Percentiles rank a stretch among this genome's conserved stretches.
Evolutionary conservation across 2,888 invertebrate genomes (phyloP).

Genomic region (Ceramica pisi): DNA sequence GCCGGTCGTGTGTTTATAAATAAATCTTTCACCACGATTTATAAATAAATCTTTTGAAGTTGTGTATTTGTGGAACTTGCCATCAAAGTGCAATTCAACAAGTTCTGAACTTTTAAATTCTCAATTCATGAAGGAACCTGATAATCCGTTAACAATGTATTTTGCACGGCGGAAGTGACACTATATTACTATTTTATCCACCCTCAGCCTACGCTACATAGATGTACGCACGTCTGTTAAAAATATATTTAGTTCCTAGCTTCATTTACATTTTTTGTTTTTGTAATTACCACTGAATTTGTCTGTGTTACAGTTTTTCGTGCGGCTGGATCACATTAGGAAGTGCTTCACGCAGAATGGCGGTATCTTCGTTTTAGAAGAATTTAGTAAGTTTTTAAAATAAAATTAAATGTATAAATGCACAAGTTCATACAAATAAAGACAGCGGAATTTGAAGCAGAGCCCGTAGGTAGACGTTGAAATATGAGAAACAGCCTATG

Average conservation of each 20-base stretch:
- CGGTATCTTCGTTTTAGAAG: slow-evolving; percentile 99
- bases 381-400: slow-evolving; percentile 97
- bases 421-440: not conserved
- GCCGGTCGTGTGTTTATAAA: not conserved
- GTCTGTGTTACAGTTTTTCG: slow-evolving; percentile 98
- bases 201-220: slow-evolving; percentile 45
- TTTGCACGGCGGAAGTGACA: not conserved
- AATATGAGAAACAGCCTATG: not conserved
- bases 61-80: not conserved
- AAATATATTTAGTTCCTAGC: slow-evolving; percentile 26
- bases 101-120: not conserved
- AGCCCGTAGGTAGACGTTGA: not conserved
- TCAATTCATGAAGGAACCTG: not conserved
- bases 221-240: slow-evolving; percentile 59
- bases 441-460: not conserved
- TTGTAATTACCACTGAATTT: slow-evolving; percentile 27
- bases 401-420: not conserved
- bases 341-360: slow-evolving; percentile 99
- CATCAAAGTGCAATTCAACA: not conserved
- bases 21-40: not conserved
- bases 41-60: not conserved
- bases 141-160: not conserved
- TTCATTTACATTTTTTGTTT: not conserved
- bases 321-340: slow-evolving; percentile 99
- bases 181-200: not conserved